Conservation (phyloP, 2,888 invertebrate genomes). For the Epinotia nisella region DNA sequence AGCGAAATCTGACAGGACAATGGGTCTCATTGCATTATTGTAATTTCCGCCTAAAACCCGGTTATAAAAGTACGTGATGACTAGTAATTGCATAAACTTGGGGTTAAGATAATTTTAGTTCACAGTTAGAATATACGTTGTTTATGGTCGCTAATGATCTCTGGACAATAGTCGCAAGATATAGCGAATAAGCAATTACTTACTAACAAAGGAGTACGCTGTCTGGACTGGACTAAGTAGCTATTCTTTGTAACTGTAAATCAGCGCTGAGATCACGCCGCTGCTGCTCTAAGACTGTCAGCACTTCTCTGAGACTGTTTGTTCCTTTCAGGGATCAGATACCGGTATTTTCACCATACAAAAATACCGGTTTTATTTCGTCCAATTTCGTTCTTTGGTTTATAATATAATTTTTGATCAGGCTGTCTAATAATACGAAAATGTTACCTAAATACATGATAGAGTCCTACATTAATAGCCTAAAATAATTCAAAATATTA, state of each 20-base stretch:
- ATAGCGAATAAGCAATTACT: not conserved
- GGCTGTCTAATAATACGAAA: too few relatives aligned
- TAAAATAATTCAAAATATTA: too few relatives aligned
- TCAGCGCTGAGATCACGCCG: too few relatives aligned
- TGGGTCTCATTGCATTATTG: constrained; percentile 25
- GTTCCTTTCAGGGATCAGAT: too few relatives aligned
- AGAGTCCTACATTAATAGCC: too few relatives aligned
- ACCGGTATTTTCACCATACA: too few relatives aligned
- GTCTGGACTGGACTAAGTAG: not conserved
- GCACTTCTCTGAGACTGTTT: not conserved
- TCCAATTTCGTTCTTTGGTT: too few relatives aligned
- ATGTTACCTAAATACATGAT: too few relatives aligned
- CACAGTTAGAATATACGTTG: constrained; percentile 11
- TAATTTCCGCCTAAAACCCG: constrained; percentile 26
- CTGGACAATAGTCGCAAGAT: constrained; percentile 3
- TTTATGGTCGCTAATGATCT: constrained; percentile 10
- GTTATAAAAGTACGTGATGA: constrained; percentile 21
- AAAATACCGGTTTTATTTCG: too few relatives aligned
- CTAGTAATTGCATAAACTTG: constrained; percentile 33
- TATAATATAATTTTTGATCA: too few relatives aligned
- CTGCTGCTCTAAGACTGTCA: too few relatives aligned
- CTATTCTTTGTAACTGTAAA: not conserved
- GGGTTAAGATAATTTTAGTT: constrained; percentile 28
- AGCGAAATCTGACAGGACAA: constrained; percentile 39
- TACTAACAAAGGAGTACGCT: not conserved